Percentiles rank a stretch among this genome's conserved stretches.
phyloP scores from a whole-genome alignment of 2,797 vertebrate genomes.

The Sebastes kiyomatsui region DNA sequence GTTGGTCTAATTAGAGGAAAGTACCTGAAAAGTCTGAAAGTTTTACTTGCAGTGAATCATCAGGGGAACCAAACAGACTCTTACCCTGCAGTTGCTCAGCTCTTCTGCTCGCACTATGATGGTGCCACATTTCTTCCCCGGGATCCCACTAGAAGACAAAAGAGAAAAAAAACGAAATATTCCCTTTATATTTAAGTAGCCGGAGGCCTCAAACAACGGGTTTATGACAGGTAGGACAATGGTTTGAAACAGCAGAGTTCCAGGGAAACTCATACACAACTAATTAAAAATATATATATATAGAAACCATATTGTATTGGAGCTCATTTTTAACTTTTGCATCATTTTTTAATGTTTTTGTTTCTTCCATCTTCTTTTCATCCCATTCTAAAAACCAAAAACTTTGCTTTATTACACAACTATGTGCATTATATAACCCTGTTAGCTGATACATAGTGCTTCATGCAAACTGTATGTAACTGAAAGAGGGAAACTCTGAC shows the following conservation, averaged over 20 bases:
- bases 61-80: conserved; percentile 24
- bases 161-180: not conserved
- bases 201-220: not conserved
- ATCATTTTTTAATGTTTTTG: not conserved
- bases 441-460: not conserved
- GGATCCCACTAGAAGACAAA: conserved; percentile 86
- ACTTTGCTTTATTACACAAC: not conserved
- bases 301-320: not conserved
- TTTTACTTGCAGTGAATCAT: not conserved
- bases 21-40: not conserved
- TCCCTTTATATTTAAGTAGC: not conserved
- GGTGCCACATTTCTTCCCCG: conserved; percentile 91
- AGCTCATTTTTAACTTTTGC: not conserved
- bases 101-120: conserved; percentile 94
- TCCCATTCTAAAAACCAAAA: not conserved
- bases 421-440: not conserved
- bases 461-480: not conserved
- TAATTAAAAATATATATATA: not conserved
- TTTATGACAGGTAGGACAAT: not conserved
- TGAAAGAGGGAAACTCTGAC: not conserved
- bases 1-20: not conserved
- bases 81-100: conserved; percentile 93
- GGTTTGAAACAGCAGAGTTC: not conserved
- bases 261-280: not conserved
- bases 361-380: not conserved